These are phyloP conservation scores for Drosophila bifasciata DNA, from an alignment of 1,140 invertebrate genomes.

Conservation along the genomic window DNA sequence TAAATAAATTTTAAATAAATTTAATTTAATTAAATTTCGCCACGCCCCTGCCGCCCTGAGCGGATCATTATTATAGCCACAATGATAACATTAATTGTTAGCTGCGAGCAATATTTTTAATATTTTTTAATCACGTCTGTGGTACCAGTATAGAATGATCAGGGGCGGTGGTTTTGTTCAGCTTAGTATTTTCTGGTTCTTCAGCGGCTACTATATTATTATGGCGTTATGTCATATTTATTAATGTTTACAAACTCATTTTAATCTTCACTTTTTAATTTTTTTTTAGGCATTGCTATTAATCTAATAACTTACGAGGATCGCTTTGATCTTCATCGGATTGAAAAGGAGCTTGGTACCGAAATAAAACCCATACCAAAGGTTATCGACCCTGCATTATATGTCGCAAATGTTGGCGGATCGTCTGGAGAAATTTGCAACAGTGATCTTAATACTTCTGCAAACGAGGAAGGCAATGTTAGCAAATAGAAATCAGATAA, in stretches of 20 bases:
- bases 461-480: conserved; percentile 85
- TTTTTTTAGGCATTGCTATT: conserved; percentile 95
- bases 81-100: too few species aligned
- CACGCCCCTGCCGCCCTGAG: too few species aligned
- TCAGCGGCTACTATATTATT: too few species aligned
- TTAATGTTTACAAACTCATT: not conserved
- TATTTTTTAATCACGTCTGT: too few species aligned
- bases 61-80: too few species aligned
- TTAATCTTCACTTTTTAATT: not conserved
- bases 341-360: conserved; percentile 99
- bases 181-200: too few species aligned
- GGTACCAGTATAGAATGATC: too few species aligned
- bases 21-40: too few species aligned
- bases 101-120: too few species aligned
- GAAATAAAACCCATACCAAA: conserved; percentile 99
- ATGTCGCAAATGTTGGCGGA: conserved; percentile 89
- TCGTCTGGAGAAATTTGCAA: conserved; percentile 65
- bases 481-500: conserved; percentile 77
- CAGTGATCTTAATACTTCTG: conserved; percentile 83
- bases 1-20: too few species aligned
- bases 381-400: conserved; percentile 98
- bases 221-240: too few species aligned
- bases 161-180: too few species aligned
- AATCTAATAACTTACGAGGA: conserved; percentile 99
- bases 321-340: conserved; percentile 97